These are phyloP conservation scores for Lordiphosa fenestrarum DNA, from an alignment of 2,888 invertebrate genomes.

Conservation along the genomic window DNA sequence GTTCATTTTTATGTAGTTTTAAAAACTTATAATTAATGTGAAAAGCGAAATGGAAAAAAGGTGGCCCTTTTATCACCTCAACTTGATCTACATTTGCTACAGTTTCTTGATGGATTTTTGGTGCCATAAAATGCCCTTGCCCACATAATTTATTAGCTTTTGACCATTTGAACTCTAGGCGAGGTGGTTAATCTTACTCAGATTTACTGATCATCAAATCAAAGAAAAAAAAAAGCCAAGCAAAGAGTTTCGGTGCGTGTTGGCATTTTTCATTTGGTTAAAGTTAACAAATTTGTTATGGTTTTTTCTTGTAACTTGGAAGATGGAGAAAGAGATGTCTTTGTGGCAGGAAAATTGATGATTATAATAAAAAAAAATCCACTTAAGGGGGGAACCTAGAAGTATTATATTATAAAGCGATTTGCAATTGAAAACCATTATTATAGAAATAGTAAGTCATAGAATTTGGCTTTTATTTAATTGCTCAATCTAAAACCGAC, in stretches of 20 bases:
- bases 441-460: too few species aligned
- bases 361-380: slow-evolving; percentile 10
- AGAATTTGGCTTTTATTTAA: too few species aligned
- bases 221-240: background rate
- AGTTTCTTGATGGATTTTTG: slow-evolving; percentile 30
- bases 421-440: too few species aligned
- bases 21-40: slow-evolving; percentile 74
- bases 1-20: slow-evolving; percentile 54
- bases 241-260: slow-evolving; percentile 41
- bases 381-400: background rate
- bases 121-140: slow-evolving; percentile 49
- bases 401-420: too few species aligned
- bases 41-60: slow-evolving; percentile 29
- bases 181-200: slow-evolving; percentile 59
- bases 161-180: slow-evolving; percentile 45
- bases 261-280: slow-evolving; percentile 48
- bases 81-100: slow-evolving; percentile 57
- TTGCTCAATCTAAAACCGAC: too few species aligned
- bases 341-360: slow-evolving; percentile 24
- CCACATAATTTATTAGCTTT: slow-evolving; percentile 63
- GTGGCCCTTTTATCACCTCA: slow-evolving; percentile 58
- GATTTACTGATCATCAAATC: slow-evolving; percentile 63
- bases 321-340: slow-evolving; percentile 10
- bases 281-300: slow-evolving; percentile 47
- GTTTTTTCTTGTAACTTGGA: slow-evolving; percentile 16